Conservation (phyloP, 2,113 vertebrate genomes). For the Campylomormyrus tamandua region DNA sequence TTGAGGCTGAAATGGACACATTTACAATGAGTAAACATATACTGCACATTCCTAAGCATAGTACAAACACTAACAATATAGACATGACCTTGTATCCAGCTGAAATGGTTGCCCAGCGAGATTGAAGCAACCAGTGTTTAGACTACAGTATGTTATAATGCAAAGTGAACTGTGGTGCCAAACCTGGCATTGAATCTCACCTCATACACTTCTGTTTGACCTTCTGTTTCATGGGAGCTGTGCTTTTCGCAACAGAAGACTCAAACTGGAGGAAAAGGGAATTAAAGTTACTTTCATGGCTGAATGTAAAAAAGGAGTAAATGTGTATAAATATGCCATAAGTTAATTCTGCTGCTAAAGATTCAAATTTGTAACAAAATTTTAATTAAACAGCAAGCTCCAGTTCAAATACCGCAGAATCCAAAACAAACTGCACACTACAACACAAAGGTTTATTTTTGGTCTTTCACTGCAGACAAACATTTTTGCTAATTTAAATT, state of each 20-base stretch:
- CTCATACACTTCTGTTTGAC: conserved; percentile 79
- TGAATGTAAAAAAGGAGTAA: not conserved
- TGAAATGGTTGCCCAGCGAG: not conserved
- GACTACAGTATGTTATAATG: not conserved
- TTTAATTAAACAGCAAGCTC: not conserved
- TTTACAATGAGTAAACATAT: not conserved
- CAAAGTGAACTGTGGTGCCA: not conserved
- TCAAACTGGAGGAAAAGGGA: conserved; percentile 71
- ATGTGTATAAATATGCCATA: not conserved
- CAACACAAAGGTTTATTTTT: not conserved
- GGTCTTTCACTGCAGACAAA: not conserved
- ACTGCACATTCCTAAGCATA: not conserved
- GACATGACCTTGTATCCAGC: not conserved
- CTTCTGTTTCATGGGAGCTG: conserved; percentile 51
- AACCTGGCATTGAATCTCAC: conserved; percentile 53
- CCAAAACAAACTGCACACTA: not conserved
- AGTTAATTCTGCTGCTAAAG: not conserved
- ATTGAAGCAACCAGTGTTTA: not conserved
- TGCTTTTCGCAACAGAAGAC: conserved; percentile 62
- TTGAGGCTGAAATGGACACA: conserved; percentile 55
- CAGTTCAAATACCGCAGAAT: not conserved
- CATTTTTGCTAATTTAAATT: not conserved
- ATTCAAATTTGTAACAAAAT: not conserved
- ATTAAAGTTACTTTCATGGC: not conserved
- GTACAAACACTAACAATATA: not conserved